phyloP scores from a whole-genome alignment of 2,888 invertebrate species.

The Argyra leucocephala region DNA sequence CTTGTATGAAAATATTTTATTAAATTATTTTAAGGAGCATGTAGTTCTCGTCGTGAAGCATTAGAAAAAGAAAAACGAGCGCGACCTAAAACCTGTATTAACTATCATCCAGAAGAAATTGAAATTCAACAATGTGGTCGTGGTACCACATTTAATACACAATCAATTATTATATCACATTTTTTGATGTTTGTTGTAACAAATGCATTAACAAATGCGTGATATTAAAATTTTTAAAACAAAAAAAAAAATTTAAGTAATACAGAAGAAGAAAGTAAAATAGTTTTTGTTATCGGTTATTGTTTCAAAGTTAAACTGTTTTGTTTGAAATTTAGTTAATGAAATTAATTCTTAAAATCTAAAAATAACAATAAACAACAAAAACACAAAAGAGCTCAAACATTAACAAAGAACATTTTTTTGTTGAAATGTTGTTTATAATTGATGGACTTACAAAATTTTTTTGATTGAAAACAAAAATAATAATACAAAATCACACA shows the following conservation, averaged over 20 bases:
- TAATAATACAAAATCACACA: not conserved
- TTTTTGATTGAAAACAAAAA: not conserved
- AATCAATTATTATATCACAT: conserved; percentile 34
- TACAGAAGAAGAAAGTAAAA: not conserved
- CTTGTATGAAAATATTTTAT: not conserved
- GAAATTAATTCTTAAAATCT: not conserved
- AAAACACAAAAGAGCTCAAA: too few species aligned
- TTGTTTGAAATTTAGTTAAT: not conserved
- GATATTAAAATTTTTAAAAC: conserved; percentile 33
- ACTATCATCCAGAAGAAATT: conserved; percentile 76
- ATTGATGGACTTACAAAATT: not conserved
- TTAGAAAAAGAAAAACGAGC: conserved; percentile 62
- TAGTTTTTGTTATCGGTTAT: not conserved
- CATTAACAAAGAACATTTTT: not conserved
- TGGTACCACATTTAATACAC: conserved; percentile 33
- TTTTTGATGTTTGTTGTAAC: conserved; percentile 36
- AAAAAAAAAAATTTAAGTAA: conserved; percentile 12
- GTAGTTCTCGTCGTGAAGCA: conserved; percentile 49
- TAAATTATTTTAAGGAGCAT: conserved; percentile 36
- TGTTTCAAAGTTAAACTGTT: not conserved
- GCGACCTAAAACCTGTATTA: conserved; percentile 70
- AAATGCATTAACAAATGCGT: conserved; percentile 38
- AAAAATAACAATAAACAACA: not conserved
- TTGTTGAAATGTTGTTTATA: not conserved
- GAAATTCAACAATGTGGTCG: conserved; percentile 44